Conservation (phyloP, 1,140 invertebrate genomes). For the Temnothorax curvispinosus region DNA sequence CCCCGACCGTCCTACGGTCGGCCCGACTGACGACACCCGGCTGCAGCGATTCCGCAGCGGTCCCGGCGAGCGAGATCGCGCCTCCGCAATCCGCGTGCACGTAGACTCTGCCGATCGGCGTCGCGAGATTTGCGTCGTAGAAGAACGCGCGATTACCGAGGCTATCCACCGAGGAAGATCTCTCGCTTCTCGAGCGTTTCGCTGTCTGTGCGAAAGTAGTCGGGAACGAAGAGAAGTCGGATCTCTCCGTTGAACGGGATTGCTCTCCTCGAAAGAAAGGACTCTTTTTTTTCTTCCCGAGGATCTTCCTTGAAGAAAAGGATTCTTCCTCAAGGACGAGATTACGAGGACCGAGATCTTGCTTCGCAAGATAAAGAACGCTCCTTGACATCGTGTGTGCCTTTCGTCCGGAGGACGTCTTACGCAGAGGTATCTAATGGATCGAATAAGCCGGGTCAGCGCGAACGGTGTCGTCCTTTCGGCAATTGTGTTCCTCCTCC, state of each 20-base stretch:
- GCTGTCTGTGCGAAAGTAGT: background rate
- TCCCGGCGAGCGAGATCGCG: slow-evolving; percentile 18
- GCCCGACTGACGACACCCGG: slow-evolving; percentile 42
- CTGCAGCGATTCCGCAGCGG: slow-evolving; percentile 11
- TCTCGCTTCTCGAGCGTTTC: background rate
- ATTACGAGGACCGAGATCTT: background rate
- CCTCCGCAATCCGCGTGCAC: slow-evolving; percentile 9
- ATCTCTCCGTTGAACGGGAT: background rate
- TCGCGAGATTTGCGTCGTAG: background rate
- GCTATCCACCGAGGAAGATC: background rate
- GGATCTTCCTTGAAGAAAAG: background rate
- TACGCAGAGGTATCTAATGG: slow-evolving; percentile 10
- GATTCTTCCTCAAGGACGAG: background rate
- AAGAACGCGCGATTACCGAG: background rate
- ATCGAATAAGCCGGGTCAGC: background rate
- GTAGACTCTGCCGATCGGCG: slow-evolving; percentile 17
- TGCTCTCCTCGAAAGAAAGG: background rate
- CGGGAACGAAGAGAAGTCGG: background rate
- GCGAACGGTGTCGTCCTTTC: background rate
- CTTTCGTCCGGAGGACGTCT: background rate
- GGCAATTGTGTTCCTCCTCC: no score
- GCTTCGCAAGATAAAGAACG: background rate
- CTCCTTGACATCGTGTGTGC: background rate
- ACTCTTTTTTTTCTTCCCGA: background rate
- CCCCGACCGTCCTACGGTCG: background rate